A percentile compares a stretch with the other conserved stretches of the same genome.
phyloP scores from a whole-genome alignment of 1,140 invertebrate species.

The Eufriesea mexicana region DNA sequence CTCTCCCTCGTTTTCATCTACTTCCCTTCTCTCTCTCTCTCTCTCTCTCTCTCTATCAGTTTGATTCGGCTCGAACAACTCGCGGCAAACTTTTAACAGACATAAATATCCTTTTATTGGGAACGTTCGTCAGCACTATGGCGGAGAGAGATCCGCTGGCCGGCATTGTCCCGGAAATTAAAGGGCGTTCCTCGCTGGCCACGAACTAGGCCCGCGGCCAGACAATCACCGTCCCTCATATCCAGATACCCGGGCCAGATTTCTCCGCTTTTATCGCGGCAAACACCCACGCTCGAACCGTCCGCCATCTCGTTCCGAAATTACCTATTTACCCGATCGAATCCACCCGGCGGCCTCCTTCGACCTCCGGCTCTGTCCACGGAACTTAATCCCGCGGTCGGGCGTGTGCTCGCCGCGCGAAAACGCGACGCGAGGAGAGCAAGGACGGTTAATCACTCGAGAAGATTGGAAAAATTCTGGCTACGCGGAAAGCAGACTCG shows the following conservation, averaged over 20 bases:
- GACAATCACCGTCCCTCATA: constrained; percentile 52
- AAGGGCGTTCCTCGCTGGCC: constrained; percentile 55
- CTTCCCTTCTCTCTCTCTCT: background rate
- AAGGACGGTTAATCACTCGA: constrained; percentile 53
- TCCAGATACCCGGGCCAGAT: constrained; percentile 46
- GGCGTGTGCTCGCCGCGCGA: background rate
- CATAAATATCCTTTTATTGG: constrained; percentile 65
- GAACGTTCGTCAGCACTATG: constrained; percentile 45
- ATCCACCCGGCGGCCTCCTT: constrained; percentile 16
- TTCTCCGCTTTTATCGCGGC: constrained; percentile 50
- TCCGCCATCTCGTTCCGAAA: constrained; percentile 44
- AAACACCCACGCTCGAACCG: background rate
- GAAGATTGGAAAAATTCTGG: constrained; percentile 61
- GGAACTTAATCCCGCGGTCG: background rate
- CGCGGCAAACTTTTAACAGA: constrained; percentile 52
- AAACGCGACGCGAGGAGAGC: constrained; percentile 20
- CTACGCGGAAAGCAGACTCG: background rate
- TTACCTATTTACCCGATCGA: constrained; percentile 54
- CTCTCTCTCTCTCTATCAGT: background rate
- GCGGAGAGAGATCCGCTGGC: constrained; percentile 26
- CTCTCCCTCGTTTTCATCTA: background rate
- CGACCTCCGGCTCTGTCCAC: background rate
- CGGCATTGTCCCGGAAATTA: constrained; percentile 67
- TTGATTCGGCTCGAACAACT: background rate
- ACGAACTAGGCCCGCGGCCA: constrained; percentile 10